phyloP scores from a whole-genome alignment of 2,113 vertebrate genomes.

The Rattus rattus region DNA sequence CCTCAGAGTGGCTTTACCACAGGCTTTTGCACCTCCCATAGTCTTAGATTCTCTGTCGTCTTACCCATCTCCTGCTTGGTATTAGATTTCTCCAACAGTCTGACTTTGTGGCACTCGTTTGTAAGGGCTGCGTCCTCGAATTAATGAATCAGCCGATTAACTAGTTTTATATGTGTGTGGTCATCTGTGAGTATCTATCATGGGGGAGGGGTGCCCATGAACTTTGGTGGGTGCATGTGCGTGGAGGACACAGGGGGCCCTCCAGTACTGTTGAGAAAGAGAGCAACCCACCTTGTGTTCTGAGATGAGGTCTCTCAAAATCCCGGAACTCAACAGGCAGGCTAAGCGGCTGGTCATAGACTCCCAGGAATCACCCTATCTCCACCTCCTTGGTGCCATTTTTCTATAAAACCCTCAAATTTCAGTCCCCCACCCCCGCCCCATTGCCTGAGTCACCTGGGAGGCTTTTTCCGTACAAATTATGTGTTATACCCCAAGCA shows the following conservation, averaged over 20 bases:
- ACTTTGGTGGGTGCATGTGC: background rate
- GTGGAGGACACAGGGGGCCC: background rate
- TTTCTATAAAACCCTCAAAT: background rate
- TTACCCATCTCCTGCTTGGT: too few relatives aligned
- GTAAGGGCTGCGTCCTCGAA: background rate
- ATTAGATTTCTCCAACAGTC: background rate
- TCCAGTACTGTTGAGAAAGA: background rate
- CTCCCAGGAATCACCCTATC: too few relatives aligned
- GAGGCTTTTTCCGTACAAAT: background rate
- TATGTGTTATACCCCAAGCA: background rate
- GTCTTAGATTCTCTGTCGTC: background rate
- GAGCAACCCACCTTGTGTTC: background rate
- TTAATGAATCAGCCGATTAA: background rate
- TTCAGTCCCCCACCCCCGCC: too few relatives aligned
- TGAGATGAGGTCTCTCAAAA: background rate
- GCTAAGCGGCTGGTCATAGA: background rate
- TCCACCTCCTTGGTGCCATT: background rate
- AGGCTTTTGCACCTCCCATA: accelerated
- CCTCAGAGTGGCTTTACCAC: background rate
- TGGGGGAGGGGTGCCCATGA: too few relatives aligned
- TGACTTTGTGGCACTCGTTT: background rate
- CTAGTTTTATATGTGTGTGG: background rate
- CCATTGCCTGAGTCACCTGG: background rate
- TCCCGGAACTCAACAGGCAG: background rate
- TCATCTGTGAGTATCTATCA: background rate